These are phyloP conservation scores for Zaprionus camerounensis DNA, from an alignment of 1,140 invertebrate species.

Conservation along the genomic window DNA sequence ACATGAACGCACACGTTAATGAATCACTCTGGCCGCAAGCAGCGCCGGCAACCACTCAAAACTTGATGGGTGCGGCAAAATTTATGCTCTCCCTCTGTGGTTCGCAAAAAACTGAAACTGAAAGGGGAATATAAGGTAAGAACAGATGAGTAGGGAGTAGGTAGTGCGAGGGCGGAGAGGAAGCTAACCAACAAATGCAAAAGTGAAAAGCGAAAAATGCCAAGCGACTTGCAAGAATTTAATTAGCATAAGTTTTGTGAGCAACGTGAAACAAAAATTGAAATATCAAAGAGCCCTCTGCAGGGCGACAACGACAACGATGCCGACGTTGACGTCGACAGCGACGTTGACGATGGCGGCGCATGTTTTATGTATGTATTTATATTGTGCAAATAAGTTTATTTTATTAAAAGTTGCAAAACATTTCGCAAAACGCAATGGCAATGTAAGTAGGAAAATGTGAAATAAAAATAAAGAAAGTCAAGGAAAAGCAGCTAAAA, in stretches of 20 bases:
- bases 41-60: constrained; percentile 40
- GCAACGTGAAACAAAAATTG: constrained; percentile 51
- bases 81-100: constrained; percentile 36
- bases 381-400: constrained; percentile 65
- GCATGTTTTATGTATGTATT: constrained; percentile 59
- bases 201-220: constrained; percentile 47
- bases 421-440: constrained; percentile 52
- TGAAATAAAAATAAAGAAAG: constrained; percentile 25
- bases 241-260: constrained; percentile 61
- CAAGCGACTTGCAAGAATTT: constrained; percentile 59
- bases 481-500: constrained; percentile 1
- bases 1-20: constrained; percentile 57
- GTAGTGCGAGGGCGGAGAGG: background rate
- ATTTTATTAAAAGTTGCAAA: constrained; percentile 67
- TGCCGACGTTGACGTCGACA: background rate
- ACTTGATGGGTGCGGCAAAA: constrained; percentile 42
- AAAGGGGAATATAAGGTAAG: background rate
- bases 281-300: constrained; percentile 55
- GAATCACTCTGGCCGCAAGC: constrained; percentile 44
- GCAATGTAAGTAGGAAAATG: constrained; percentile 49
- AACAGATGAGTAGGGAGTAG: background rate
- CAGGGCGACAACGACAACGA: constrained; percentile 16
- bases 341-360: background rate
- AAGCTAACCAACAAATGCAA: constrained; percentile 21
- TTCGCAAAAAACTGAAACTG: constrained; percentile 16